Evolutionary conservation across 2,888 invertebrate genomes (phyloP).

Genomic region (Rotaria magnacalcarata): DNA sequence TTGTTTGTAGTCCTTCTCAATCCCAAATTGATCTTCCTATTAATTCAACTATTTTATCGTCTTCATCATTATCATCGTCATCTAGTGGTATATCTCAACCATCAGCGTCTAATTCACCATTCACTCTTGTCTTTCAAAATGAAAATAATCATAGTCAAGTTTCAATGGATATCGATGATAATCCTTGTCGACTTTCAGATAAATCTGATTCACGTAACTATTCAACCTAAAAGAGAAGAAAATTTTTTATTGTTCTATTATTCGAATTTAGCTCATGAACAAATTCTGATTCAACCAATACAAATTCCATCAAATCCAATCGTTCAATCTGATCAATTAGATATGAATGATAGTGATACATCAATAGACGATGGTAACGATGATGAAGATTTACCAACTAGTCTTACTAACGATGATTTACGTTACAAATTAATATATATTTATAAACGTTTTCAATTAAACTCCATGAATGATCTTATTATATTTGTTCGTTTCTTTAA

Average conservation of each 20-base stretch:
- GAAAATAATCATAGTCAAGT: neutral
- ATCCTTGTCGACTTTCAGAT: neutral
- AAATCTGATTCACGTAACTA: neutral
- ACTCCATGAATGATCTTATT: neutral
- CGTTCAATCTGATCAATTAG: neutral
- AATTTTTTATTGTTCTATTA: neutral
- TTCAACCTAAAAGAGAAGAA: neutral
- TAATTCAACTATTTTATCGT: neutral
- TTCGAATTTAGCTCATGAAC: neutral
- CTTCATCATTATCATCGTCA: neutral
- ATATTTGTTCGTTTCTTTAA: constrained; percentile 3
- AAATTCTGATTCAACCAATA: neutral
- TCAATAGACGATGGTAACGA: neutral
- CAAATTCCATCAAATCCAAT: neutral
- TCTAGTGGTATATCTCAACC: neutral
- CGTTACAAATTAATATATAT: constrained; percentile 1
- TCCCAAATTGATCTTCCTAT: neutral
- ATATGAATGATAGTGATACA: neutral
- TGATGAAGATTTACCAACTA: neutral
- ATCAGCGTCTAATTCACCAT: neutral
- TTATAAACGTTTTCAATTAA: constrained; percentile 4
- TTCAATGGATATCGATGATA: neutral
- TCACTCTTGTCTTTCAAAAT: neutral
- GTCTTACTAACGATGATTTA: constrained; percentile 14
- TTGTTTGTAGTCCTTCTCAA: neutral